These are phyloP conservation scores for Carpatolechia fugitivella DNA, from an alignment of 2,888 invertebrate genomes.

Conservation along the genomic window DNA sequence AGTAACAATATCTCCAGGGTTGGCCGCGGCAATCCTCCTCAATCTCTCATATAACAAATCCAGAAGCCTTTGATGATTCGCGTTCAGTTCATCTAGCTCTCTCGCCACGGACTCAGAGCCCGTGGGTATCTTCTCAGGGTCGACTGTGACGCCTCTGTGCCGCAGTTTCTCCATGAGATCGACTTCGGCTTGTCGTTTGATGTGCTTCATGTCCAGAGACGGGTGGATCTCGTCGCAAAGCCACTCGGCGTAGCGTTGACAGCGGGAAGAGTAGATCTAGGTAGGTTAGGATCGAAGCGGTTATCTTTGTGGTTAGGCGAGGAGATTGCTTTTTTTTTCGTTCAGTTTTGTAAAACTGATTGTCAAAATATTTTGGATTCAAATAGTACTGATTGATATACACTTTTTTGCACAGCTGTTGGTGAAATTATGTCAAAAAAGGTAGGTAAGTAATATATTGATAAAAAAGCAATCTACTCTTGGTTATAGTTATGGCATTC, in stretches of 20 bases:
- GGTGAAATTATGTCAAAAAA: too few species aligned
- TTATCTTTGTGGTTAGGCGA: conserved; percentile 73
- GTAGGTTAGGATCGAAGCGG: conserved; percentile 71
- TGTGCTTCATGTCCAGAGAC: conserved; percentile 82
- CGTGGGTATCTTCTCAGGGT: conserved; percentile 46
- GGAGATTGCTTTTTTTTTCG: conserved; percentile 37
- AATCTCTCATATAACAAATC: conserved; percentile 84
- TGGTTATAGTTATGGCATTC: conserved; percentile 18
- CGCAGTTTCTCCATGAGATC: conserved; percentile 60
- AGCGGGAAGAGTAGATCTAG: conserved; percentile 92
- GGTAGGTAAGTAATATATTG: too few species aligned
- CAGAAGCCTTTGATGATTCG: conserved; percentile 85
- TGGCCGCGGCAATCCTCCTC: conserved; percentile 82
- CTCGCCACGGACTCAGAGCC: conserved; percentile 88
- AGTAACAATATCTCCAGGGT: conserved; percentile 86
- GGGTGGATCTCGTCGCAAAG: conserved; percentile 91
- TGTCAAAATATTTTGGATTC: neutral
- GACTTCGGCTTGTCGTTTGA: conserved; percentile 63
- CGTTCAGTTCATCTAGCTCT: conserved; percentile 90
- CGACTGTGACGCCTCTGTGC: conserved; percentile 44
- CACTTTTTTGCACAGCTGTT: neutral
- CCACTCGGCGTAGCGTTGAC: conserved; percentile 90
- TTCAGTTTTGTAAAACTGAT: neutral
- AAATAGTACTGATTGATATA: neutral
- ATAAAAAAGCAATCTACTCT: conserved; percentile 24